Conservation (phyloP, 2,888 invertebrate species). For the Clusia tigrina region DNA sequence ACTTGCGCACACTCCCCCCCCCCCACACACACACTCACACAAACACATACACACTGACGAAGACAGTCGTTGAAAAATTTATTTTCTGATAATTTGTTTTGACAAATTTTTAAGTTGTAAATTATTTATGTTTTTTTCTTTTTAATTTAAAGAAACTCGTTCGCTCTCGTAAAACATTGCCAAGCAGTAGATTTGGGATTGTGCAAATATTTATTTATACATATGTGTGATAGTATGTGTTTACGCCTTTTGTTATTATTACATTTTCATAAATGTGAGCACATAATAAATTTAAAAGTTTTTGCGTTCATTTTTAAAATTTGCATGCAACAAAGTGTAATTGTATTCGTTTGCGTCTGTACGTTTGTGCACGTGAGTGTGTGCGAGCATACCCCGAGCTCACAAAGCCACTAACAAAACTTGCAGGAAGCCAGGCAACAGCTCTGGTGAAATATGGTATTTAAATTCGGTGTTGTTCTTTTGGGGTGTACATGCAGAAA, state of each 20-base stretch:
- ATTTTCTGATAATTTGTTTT: constrained; percentile 54
- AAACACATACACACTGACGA: neutral
- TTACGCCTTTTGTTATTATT: constrained; percentile 56
- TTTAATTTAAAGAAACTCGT: neutral
- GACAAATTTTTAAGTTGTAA: constrained; percentile 51
- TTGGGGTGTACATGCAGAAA: constrained; percentile 45
- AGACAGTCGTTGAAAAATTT: constrained; percentile 5
- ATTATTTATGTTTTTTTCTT: constrained; percentile 29
- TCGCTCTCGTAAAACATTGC: no score
- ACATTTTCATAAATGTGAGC: constrained; percentile 54
- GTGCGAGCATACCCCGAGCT: neutral
- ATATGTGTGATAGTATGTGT: constrained; percentile 42
- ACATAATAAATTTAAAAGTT: constrained; percentile 23
- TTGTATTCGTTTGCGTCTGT: neutral
- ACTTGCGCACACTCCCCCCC: no score
- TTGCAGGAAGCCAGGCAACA: neutral
- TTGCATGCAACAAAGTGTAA: neutral
- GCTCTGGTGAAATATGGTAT: constrained; percentile 51
- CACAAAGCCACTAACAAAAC: neutral
- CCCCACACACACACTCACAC: neutral
- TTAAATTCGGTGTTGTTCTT: constrained; percentile 53
- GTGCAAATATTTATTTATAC: neutral
- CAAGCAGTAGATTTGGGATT: neutral
- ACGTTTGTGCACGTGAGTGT: neutral
- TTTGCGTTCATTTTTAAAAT: neutral